phyloP scores from a whole-genome alignment of 2,113 vertebrate species.

The Heliornis fulica region DNA sequence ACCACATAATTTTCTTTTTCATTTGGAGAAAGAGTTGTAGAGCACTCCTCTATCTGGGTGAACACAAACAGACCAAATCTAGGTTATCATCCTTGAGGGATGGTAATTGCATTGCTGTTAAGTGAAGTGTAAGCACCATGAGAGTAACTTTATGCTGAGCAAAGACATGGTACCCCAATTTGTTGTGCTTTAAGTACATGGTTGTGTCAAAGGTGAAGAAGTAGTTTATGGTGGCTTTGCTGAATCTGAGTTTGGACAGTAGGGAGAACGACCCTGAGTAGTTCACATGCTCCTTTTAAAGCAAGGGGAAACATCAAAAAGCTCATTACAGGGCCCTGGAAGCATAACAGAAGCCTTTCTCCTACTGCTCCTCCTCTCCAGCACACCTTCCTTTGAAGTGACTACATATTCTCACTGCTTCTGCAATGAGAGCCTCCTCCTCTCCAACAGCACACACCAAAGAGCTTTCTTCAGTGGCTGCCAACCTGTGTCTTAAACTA shows the following conservation, averaged over 20 bases:
- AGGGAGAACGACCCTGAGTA: not conserved
- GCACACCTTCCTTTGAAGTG: not conserved
- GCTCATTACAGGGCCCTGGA: not conserved
- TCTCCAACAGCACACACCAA: not conserved
- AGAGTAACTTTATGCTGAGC: not conserved
- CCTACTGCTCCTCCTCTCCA: not conserved
- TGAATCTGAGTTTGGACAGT: not conserved
- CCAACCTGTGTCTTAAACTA: not conserved
- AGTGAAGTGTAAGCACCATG: not conserved
- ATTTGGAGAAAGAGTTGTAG: not conserved
- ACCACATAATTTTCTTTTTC: not conserved
- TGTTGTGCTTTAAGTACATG: not conserved
- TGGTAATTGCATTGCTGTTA: not conserved
- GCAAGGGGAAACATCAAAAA: not conserved
- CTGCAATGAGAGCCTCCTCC: not conserved
- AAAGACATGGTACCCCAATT: not conserved
- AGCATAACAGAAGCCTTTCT: not conserved
- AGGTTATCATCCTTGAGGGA: not conserved
- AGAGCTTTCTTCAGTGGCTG: not conserved
- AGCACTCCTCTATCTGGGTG: not conserved
- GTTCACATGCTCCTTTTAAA: not conserved
- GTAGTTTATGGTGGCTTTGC: not conserved
- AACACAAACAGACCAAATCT: not conserved
- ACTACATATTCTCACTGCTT: not conserved
- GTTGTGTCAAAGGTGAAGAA: not conserved